Conservation (phyloP, 1,140 invertebrate species). For the Panonychus citri region DNA sequence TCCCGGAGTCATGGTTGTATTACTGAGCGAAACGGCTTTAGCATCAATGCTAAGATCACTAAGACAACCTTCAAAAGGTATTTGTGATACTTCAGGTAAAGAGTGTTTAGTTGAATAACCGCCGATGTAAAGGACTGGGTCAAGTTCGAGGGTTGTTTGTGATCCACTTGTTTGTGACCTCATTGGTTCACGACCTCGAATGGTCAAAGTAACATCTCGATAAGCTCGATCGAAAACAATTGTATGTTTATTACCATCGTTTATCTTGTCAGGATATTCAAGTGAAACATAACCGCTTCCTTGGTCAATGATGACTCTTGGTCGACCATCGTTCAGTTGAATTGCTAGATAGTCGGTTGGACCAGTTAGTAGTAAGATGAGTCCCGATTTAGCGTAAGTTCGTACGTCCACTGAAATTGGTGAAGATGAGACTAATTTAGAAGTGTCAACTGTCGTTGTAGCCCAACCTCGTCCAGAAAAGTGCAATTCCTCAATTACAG, state of each 20-base stretch:
- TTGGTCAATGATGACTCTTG: constrained; percentile 37
- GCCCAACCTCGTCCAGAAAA: constrained; percentile 70
- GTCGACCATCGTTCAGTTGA: constrained; percentile 48
- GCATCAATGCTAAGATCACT: constrained; percentile 49
- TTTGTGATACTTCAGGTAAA: constrained; percentile 26
- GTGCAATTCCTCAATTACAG: constrained; percentile 41
- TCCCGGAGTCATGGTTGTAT: constrained; percentile 46
- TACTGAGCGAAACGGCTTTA: constrained; percentile 47
- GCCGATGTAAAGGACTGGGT: constrained; percentile 60
- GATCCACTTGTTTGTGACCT: constrained; percentile 22
- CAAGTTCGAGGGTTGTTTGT: constrained; percentile 27
- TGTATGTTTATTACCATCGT: constrained; percentile 60
- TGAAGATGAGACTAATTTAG: constrained; percentile 29
- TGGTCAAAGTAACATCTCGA: constrained; percentile 35
- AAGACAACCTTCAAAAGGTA: constrained; percentile 81
- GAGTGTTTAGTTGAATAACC: constrained; percentile 47
- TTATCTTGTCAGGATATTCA: constrained; percentile 28
- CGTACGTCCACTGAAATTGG: constrained; percentile 52
- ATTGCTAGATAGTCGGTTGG: constrained; percentile 50
- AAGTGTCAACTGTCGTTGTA: constrained; percentile 33
- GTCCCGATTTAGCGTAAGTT: constrained; percentile 56
- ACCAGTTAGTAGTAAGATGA: constrained; percentile 59
- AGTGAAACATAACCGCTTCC: constrained; percentile 34
- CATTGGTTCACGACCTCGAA: constrained; percentile 16
- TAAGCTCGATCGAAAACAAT: constrained; percentile 42